Evolutionary conservation across 2,888 invertebrate species (phyloP).

Genomic region (Resseliella maxima): DNA sequence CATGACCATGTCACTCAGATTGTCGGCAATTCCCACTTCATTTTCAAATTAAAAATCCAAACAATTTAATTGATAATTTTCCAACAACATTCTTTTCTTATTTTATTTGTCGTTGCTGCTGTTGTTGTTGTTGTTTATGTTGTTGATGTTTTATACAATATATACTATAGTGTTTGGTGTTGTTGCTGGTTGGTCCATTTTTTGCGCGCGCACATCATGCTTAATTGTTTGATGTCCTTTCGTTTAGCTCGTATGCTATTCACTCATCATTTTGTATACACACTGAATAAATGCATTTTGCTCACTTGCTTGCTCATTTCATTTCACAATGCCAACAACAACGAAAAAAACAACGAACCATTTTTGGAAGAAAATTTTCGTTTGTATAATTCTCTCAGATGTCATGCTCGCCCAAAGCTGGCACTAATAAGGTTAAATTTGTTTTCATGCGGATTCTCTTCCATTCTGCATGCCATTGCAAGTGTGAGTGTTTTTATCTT

Average conservation of each 20-base stretch:
- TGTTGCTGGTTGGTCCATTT: background rate
- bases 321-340: constrained; percentile 25
- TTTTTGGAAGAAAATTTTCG: constrained; percentile 7
- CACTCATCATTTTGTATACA: background rate
- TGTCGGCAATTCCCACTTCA: background rate
- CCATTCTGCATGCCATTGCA: constrained; percentile 18
- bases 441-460: constrained; percentile 19
- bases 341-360: no score
- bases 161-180: no score
- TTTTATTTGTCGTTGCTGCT: background rate
- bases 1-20: background rate
- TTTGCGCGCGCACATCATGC: background rate
- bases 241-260: background rate
- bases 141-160: no score
- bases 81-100: background rate
- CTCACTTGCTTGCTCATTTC: no score
- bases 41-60: constrained; percentile 38
- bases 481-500: constrained; percentile 46
- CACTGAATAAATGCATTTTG: constrained; percentile 17
- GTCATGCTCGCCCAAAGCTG: constrained; percentile 45
- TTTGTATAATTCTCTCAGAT: constrained; percentile 29
- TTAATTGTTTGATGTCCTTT: background rate
- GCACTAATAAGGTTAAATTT: constrained; percentile 53
- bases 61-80: constrained; percentile 47
- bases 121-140: background rate